Conservation (phyloP, 2,797 vertebrate species). For the Circus cinereus region DNA sequence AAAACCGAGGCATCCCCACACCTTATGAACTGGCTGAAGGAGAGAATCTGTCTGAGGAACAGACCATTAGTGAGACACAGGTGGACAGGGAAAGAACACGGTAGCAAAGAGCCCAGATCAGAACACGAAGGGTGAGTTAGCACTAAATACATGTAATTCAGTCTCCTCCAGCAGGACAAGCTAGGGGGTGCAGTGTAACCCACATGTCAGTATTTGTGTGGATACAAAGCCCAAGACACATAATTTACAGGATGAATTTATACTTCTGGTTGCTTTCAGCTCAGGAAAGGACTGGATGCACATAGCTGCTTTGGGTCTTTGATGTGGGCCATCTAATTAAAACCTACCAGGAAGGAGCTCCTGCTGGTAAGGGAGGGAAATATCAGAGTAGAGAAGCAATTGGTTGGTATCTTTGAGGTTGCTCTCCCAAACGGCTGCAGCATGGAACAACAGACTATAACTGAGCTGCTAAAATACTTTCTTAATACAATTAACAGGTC, state of each 20-base stretch:
- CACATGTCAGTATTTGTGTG: not conserved
- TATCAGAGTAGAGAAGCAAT: not conserved
- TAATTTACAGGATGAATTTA: not conserved
- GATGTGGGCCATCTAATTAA: not conserved
- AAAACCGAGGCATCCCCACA: not conserved
- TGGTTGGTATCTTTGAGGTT: not conserved
- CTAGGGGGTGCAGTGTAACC: not conserved
- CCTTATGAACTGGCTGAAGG: not conserved
- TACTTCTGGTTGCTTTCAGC: not conserved
- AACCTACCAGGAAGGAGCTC: not conserved
- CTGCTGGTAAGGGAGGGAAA: not conserved
- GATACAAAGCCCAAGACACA: not conserved
- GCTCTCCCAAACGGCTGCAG: not conserved
- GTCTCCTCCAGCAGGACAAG: not conserved
- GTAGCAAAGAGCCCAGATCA: not conserved
- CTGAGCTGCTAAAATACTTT: not conserved
- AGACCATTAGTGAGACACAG: not conserved
- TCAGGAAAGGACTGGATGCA: not conserved
- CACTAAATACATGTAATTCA: not conserved
- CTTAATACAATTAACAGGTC: not conserved
- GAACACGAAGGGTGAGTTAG: not conserved
- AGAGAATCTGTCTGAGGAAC: not conserved
- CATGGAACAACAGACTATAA: not conserved
- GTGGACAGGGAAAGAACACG: not conserved
- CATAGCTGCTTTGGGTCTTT: not conserved